Conservation (phyloP, 2,113 vertebrate species). For the Lipotes vexillifer region DNA sequence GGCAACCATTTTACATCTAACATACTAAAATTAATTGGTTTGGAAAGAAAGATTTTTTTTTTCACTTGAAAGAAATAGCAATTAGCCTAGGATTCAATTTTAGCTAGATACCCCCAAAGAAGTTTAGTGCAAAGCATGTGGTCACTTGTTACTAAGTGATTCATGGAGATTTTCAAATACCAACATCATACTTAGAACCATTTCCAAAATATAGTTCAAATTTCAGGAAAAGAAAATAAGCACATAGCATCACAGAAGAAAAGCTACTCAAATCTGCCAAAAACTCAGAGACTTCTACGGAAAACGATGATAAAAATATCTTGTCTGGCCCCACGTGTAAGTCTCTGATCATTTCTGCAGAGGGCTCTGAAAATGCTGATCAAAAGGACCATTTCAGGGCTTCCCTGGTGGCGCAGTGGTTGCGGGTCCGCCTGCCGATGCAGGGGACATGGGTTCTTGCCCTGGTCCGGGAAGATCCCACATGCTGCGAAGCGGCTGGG, state of each 20-base stretch:
- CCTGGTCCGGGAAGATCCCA: too few species aligned
- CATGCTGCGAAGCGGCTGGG: too few species aligned
- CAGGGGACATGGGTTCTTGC: too few species aligned
- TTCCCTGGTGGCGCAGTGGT: too few species aligned
- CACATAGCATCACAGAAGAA: slow-evolving; percentile 37
- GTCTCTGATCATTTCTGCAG: slow-evolving; percentile 38
- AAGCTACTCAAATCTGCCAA: slow-evolving; percentile 44
- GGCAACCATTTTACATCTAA: neutral
- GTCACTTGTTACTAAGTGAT: slow-evolving; percentile 37
- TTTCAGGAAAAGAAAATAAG: slow-evolving; percentile 45
- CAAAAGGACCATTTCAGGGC: too few species aligned
- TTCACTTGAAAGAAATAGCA: neutral
- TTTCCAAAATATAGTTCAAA: slow-evolving; percentile 55
- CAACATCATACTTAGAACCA: neutral
- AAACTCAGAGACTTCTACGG: slow-evolving; percentile 5
- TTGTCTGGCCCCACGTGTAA: neutral
- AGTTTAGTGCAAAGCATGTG: neutral
- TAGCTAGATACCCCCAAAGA: neutral
- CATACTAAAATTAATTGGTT: neutral
- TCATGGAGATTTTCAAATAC: slow-evolving; percentile 7
- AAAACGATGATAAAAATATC: slow-evolving; percentile 54
- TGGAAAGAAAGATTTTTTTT: neutral
- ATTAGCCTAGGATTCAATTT: neutral
- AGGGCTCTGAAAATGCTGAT: neutral
- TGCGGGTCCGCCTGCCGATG: too few species aligned